These are phyloP conservation scores for Acrossocheilus fasciatus DNA, from an alignment of 2,797 vertebrate species.

Conservation along the genomic window DNA sequence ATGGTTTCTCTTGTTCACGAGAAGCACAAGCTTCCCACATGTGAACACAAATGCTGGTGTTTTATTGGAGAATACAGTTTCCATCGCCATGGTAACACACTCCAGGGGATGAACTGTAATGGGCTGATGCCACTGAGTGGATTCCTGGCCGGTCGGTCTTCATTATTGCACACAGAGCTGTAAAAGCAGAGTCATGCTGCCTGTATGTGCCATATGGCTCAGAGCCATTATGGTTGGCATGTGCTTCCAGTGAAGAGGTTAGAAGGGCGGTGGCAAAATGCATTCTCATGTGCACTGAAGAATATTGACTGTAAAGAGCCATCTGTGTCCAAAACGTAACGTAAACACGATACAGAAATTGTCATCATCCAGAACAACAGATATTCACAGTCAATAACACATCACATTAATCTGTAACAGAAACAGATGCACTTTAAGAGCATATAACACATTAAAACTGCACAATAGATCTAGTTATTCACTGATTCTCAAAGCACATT, in stretches of 20 bases:
- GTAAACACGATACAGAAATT: neutral
- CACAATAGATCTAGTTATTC: neutral
- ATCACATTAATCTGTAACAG: neutral
- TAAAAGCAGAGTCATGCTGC: constrained; percentile 27
- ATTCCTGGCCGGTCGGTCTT: constrained; percentile 18
- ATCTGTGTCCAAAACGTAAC: neutral
- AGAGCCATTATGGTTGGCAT: constrained; percentile 23
- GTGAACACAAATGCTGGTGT: neutral
- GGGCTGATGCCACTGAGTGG: constrained; percentile 33
- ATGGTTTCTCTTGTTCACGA: constrained; percentile 1
- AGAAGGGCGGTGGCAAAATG: neutral
- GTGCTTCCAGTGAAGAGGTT: neutral
- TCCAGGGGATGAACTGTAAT: constrained; percentile 25
- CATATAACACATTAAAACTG: too few relatives aligned
- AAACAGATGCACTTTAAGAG: neutral
- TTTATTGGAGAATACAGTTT: constrained; percentile 18
- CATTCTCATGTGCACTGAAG: neutral
- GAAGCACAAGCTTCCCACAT: constrained; percentile 17
- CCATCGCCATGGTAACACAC: constrained; percentile 46
- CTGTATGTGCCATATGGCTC: neutral
- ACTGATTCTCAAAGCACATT: neutral
- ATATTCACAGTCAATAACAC: neutral
- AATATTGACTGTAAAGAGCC: neutral
- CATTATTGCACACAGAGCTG: constrained; percentile 8
- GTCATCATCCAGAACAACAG: neutral